These are phyloP conservation scores for Peromyscus maniculatus DNA, from an alignment of 2,113 vertebrate genomes.

Conservation along the genomic window DNA sequence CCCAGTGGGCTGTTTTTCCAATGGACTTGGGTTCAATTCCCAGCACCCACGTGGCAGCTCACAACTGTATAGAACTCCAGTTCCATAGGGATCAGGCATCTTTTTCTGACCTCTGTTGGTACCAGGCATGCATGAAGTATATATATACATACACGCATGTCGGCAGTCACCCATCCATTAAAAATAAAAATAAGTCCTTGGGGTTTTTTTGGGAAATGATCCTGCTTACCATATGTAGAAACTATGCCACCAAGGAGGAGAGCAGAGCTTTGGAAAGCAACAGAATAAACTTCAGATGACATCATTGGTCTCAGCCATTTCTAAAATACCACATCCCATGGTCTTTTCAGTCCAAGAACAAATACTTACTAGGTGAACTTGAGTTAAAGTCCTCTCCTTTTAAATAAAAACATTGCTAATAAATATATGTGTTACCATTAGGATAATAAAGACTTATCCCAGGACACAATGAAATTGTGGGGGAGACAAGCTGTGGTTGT, in stretches of 20 bases:
- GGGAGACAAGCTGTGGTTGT: background rate
- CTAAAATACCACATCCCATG: background rate
- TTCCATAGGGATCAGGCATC: background rate
- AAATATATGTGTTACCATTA: background rate
- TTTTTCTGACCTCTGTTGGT: background rate
- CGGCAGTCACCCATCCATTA: background rate
- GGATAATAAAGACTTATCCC: background rate
- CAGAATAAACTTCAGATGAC: slow-evolving; percentile 5
- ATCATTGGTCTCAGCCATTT: background rate
- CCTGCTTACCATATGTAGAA: background rate
- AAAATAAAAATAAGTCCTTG: background rate
- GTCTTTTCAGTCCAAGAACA: background rate
- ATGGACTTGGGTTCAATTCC: no score
- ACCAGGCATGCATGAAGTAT: background rate
- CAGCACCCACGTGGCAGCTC: background rate
- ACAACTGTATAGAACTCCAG: background rate
- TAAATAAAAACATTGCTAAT: slow-evolving; percentile 40
- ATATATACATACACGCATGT: background rate
- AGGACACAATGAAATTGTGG: background rate
- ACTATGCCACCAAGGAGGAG: background rate
- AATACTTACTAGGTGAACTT: background rate
- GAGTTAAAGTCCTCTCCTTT: slow-evolving; percentile 29
- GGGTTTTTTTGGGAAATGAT: background rate
- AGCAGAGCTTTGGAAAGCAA: background rate
- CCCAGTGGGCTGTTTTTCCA: background rate